Evolutionary conservation across 1,140 invertebrate genomes (phyloP).

Genomic region (Vanessa atalanta): DNA sequence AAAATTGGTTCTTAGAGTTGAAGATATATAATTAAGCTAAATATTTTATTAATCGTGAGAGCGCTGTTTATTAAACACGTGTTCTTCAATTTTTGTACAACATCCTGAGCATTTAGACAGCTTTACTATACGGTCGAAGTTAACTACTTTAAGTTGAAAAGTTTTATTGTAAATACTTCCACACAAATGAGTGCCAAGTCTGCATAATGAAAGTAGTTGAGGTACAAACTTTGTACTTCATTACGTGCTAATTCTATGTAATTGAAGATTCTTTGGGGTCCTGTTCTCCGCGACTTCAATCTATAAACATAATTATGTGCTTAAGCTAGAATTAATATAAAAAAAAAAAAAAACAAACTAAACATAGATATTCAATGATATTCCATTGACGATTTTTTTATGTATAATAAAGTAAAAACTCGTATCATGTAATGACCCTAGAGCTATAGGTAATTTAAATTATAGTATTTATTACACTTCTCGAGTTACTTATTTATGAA

Average conservation of each 20-base stretch:
- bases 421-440: not conserved
- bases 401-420: not conserved
- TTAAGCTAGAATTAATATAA: not conserved
- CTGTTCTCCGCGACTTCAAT: slow-evolving; percentile 33
- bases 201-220: slow-evolving; percentile 52
- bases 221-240: slow-evolving; percentile 51
- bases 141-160: slow-evolving; percentile 48
- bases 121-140: slow-evolving; percentile 34
- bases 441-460: too few relatives aligned
- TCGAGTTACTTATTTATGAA: too few relatives aligned
- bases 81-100: slow-evolving; percentile 20
- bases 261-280: slow-evolving; percentile 46
- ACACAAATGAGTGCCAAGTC: slow-evolving; percentile 52
- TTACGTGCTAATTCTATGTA: slow-evolving; percentile 49
- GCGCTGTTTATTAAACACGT: slow-evolving; percentile 3
- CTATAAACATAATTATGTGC: slow-evolving; percentile 18
- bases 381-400: too few relatives aligned
- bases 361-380: not conserved
- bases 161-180: slow-evolving; percentile 56
- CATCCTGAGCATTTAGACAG: slow-evolving; percentile 24
- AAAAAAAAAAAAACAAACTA: not conserved
- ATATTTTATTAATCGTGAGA: not conserved
- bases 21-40: too few relatives aligned
- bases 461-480: too few relatives aligned
- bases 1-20: too few relatives aligned